Percentiles rank a stretch among this genome's conserved stretches.
Evolutionary conservation across 2,797 vertebrate species (phyloP).

Genomic region (Dendrocincla fuliginosa): DNA sequence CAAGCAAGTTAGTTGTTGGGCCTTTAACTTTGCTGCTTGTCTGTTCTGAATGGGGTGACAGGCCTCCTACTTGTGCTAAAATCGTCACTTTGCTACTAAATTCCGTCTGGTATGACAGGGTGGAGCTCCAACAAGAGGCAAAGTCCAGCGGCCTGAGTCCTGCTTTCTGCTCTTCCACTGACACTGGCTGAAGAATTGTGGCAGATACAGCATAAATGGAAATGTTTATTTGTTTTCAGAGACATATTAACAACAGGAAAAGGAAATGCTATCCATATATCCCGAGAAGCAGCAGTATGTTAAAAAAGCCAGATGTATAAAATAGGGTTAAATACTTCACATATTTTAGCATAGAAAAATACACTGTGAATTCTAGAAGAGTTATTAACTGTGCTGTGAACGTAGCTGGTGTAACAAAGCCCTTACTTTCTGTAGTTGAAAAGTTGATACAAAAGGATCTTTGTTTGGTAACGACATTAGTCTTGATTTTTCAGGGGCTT

Average conservation of each 20-base stretch:
- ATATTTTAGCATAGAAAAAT: constrained; percentile 49
- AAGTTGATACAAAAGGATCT: constrained; percentile 12
- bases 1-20: background rate
- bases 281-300: background rate
- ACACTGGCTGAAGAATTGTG: constrained; percentile 15
- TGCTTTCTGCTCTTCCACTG: constrained; percentile 10
- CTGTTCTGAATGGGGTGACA: background rate
- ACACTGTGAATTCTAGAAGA: constrained; percentile 17
- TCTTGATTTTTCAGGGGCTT: constrained; percentile 17
- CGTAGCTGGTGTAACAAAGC: constrained; percentile 19
- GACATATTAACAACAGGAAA: background rate
- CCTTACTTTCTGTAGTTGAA: constrained; percentile 16
- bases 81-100: constrained; percentile 42
- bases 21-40: background rate
- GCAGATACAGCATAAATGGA: constrained; percentile 4
- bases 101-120: background rate
- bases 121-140: background rate
- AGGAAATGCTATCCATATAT: background rate
- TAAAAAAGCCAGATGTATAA: constrained; percentile 28
- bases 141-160: background rate
- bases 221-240: constrained; percentile 44
- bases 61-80: constrained; percentile 45
- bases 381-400: constrained; percentile 33
- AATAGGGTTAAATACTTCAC: constrained; percentile 52
- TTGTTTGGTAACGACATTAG: constrained; percentile 23